A percentile compares a stretch with the other conserved stretches of the same genome.
Evolutionary conservation across 2,888 invertebrate species (phyloP).

Genomic region (Noctua janthina): DNA sequence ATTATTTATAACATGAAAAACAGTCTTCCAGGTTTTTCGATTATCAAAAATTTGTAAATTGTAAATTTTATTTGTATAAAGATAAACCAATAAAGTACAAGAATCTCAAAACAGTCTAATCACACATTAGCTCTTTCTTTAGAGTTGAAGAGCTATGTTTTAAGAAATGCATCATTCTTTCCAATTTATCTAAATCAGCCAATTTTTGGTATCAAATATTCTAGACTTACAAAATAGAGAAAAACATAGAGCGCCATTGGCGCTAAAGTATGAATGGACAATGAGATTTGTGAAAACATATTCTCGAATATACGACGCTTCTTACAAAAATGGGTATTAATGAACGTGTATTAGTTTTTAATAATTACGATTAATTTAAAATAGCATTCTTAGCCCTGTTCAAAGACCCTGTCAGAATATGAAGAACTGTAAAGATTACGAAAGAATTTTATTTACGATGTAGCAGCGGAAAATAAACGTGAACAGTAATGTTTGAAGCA

Average conservation of each 20-base stretch:
- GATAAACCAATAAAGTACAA: conserved; percentile 85
- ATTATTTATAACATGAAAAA: conserved; percentile 87
- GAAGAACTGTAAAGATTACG: conserved; percentile 30
- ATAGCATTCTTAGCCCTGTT: conserved; percentile 56
- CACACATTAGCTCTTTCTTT: conserved; percentile 71
- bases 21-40: conserved; percentile 88
- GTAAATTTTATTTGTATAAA: conserved; percentile 84
- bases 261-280: conserved; percentile 45
- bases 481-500: conserved; percentile 18
- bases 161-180: conserved; percentile 67
- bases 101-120: conserved; percentile 85
- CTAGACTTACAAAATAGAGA: conserved; percentile 69
- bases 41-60: conserved; percentile 89
- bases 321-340: conserved; percentile 36
- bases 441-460: conserved; percentile 10
- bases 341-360: conserved; percentile 38
- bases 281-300: conserved; percentile 50
- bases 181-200: conserved; percentile 75
- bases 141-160: conserved; percentile 66
- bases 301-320: conserved; percentile 58
- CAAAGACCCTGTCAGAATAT: conserved; percentile 58
- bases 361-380: conserved; percentile 34
- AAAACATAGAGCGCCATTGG: conserved; percentile 49
- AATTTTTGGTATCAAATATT: conserved; percentile 81
- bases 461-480: conserved; percentile 2